Evolutionary conservation across 2,113 vertebrate species (phyloP).

Genomic region (Sclerurus mexicanus): DNA sequence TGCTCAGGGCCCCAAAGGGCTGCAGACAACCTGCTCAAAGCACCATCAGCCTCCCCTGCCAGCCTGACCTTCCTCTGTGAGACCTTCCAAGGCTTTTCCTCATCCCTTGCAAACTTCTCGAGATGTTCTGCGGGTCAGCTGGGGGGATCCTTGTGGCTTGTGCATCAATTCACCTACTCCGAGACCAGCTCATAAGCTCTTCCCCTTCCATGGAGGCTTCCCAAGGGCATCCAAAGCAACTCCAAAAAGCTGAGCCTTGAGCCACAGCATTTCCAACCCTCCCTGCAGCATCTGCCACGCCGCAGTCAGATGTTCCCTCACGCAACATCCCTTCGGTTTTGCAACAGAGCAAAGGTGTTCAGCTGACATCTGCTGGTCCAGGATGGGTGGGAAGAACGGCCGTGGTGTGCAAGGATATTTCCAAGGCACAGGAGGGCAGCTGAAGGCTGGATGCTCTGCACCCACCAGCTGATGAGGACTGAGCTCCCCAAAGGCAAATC

Average conservation of each 20-base stretch:
- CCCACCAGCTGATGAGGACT: neutral
- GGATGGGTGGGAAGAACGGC: neutral
- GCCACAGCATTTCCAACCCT: neutral
- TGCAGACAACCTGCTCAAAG: neutral
- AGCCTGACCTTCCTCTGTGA: neutral
- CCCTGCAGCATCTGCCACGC: neutral
- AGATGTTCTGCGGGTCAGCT: neutral
- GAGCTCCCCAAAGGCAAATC: neutral
- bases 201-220: neutral
- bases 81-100: neutral
- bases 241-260: neutral
- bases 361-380: neutral
- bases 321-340: neutral
- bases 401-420: accelerated
- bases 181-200: neutral
- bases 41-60: neutral
- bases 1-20: accelerated
- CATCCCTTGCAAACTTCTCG: neutral
- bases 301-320: neutral
- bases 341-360: neutral
- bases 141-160: neutral
- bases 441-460: neutral
- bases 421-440: neutral
- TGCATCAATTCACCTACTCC: neutral
- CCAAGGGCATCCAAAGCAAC: neutral